Evolutionary conservation across 2,797 vertebrate genomes (phyloP), one percentile per base, ranked within the genome.

Genomic region (Euthynnus affinis): DNA sequence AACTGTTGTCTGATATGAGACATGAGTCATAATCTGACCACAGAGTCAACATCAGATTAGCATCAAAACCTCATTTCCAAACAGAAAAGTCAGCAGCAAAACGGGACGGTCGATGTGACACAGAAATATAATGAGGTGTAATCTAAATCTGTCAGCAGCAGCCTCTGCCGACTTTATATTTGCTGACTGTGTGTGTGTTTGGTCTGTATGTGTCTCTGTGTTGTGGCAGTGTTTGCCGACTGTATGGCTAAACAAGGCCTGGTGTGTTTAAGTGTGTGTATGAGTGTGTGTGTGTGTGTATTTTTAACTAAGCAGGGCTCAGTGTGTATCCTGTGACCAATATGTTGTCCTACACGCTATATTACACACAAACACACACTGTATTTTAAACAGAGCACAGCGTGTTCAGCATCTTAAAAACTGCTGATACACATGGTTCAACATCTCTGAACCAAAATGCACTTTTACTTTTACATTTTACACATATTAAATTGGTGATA

Each of bases 101-200:
- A 77, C 1, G 13, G 48, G 63, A 46, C 37, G 57, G 48, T 79
- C 56, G 22, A 57, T 15, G 71, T 71, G 71, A 75, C 87, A 72
- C 84, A 71, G 62, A 82, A 66, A 81, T 74, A 60, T 77, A 83
- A 87, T 76, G 80, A 89, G 84, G 74, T 83, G 87, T 61, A 57
- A 52, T 32, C 56, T 40, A 76, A 85, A 83, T 81, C 61, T 85
- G 87, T 75, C 76, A 84, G 67, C 78, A 73, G 78, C 78, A 71
- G 79, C 76, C 81, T 74, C 62, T 74, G 83, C 13, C 32, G 40
- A 71, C 76, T 63, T 51, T 9, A 25, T 23, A 52, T 75, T 60
- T 63, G 48, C 64, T 40, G 25, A 34, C 32, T 63, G 62, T 44
- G 48, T 61, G 57, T 68, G 52, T 78, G 63, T 70, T 34, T 22